Evolutionary conservation across 2,797 vertebrate genomes (phyloP), one percentile per base, ranked within the genome.

Genomic region (Brachyalestes nurse): DNA sequence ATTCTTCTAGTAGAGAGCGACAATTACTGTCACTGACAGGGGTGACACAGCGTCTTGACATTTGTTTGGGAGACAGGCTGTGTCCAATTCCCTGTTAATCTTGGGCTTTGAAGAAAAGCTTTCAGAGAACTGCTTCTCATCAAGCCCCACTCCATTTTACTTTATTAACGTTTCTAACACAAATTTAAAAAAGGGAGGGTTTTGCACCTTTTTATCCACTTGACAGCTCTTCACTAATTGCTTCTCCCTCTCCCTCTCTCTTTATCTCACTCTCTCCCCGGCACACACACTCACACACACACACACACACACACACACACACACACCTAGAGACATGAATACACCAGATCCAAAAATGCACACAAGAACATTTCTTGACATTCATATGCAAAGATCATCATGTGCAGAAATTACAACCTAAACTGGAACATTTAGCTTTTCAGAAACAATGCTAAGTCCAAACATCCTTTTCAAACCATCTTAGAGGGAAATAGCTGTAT

Each of bases 151-250:
- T 88, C 84, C 84, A 88, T 90, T 91, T 86, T 89, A 90, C 89
- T 88, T 88, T 80, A 86, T 91, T 89, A 90, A 91, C 88, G 90
- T 93, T 92, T 89, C 90, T 91, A 88, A 82, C 84, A 91, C 88
- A 84, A 90, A 92, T 93, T 92, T 90, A 60, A 88, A 89, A 90
- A 91, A 91, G 81, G 80, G 72, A 80, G 88, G 91, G 89, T 92
- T 93, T 91, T 89, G 89, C 89, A 92, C 89, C 87, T 92, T 93
- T 94, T 92, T 89, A 93, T 93, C 92, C 92, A 93, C 93, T 95
- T 92, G 89, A 94, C 91, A 92, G 90, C 90, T 93, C 91, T 92
- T 93, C 91, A 91, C 89, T 93, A 95, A 94, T 92, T 93, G 90
- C 89, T 86, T 88, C 88, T 87, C 86, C 28, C 58, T 71, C 60